These are phyloP conservation scores for Chrysaora quinquecirrha DNA, from an alignment of 30 jellyfish, hydroid and myxozoan genomes.

Conservation along the genomic window DNA sequence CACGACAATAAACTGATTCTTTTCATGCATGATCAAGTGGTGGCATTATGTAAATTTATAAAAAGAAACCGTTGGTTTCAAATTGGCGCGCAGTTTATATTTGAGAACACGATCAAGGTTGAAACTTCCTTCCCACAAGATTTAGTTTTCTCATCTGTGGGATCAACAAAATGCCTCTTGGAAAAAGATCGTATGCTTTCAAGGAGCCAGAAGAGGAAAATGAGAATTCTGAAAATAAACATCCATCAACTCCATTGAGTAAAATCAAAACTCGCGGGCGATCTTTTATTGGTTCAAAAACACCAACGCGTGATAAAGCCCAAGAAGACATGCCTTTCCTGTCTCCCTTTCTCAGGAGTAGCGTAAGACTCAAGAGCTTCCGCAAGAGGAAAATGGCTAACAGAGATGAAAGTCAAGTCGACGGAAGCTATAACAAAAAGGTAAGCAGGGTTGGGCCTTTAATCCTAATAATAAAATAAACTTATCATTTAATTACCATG, in stretches of 20 bases:
- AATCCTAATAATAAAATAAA: too few species aligned
- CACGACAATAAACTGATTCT: too few species aligned
- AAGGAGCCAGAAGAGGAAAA: constrained; percentile 3
- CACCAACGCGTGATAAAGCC: constrained; percentile 53
- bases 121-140: too few species aligned
- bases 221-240: background rate
- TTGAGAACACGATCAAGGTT: too few species aligned
- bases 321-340: constrained; percentile 42
- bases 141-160: too few species aligned
- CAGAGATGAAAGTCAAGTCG: constrained; percentile 54
- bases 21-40: too few species aligned
- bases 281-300: constrained; percentile 64
- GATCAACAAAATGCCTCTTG: constrained; percentile 32
- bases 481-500: too few species aligned
- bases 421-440: constrained; percentile 25
- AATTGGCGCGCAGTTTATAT: too few species aligned
- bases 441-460: constrained; percentile 21
- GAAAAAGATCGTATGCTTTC: constrained; percentile 32
- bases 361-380: constrained; percentile 80
- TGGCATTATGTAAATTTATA: too few species aligned
- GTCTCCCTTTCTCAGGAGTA: constrained; percentile 59
- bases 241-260: constrained; percentile 45
- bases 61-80: too few species aligned
- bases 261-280: constrained; percentile 91
- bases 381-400: constrained; percentile 92